These are phyloP conservation scores for Acanthis flammea DNA, from an alignment of 2,797 vertebrate genomes.

Conservation along the genomic window DNA sequence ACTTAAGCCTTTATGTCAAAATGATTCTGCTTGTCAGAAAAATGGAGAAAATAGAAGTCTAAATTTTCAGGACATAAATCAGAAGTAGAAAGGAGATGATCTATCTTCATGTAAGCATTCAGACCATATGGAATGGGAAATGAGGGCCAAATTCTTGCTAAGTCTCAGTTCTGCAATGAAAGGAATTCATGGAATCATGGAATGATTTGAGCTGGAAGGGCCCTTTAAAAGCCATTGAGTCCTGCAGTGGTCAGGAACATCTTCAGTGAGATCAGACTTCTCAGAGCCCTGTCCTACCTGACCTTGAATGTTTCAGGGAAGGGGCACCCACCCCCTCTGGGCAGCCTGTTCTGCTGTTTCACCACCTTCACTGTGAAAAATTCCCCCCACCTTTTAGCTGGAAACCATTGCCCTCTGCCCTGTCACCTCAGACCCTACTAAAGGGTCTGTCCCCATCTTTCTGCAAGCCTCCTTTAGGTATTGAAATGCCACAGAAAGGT, in stretches of 20 bases:
- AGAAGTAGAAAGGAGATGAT: not conserved
- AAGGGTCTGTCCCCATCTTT: not conserved
- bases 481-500: not conserved
- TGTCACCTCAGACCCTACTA: not conserved
- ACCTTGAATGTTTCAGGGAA: not conserved
- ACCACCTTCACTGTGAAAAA: not conserved
- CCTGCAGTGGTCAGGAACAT: not conserved
- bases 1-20: not conserved
- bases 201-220: not conserved
- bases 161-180: not conserved
- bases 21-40: not conserved
- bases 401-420: not conserved
- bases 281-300: not conserved
- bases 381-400: not conserved
- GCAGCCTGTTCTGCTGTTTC: not conserved
- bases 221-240: not conserved
- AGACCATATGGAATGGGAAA: not conserved
- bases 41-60: not conserved
- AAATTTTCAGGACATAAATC: not conserved
- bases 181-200: not conserved
- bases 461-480: not conserved
- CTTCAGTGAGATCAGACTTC: not conserved
- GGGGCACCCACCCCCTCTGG: not conserved
- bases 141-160: not conserved
- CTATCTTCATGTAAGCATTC: not conserved